Percentiles rank a stretch among this genome's conserved stretches.
phyloP scores from a whole-genome alignment of 2,888 invertebrate genomes.

The Cataglyphis livida region DNA sequence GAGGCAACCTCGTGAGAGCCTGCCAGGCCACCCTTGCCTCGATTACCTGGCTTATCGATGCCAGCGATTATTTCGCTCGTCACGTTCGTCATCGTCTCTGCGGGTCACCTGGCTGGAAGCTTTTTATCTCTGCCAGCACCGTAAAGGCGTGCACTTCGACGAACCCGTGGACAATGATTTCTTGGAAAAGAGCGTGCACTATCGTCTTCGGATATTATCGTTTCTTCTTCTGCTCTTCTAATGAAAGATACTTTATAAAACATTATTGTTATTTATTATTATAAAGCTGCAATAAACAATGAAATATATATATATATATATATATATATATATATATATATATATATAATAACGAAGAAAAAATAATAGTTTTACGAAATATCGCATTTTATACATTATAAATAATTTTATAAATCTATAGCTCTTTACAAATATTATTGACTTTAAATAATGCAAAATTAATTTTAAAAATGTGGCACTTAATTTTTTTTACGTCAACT shows the following conservation, averaged over 20 bases:
- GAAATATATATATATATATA: neutral
- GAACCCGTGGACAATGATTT: slow-evolving; percentile 67
- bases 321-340: neutral
- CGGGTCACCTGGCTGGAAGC: slow-evolving; percentile 71
- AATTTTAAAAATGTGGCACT: slow-evolving; percentile 14
- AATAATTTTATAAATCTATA: slow-evolving; percentile 20
- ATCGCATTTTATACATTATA: neutral
- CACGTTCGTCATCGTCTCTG: slow-evolving; percentile 76
- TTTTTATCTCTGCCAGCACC: slow-evolving; percentile 66
- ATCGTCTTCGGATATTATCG: slow-evolving; percentile 47
- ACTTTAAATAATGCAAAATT: slow-evolving; percentile 33
- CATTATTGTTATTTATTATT: neutral
- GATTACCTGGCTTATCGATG: slow-evolving; percentile 74
- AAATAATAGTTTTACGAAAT: neutral
- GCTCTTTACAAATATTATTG: neutral
- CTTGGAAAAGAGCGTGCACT: slow-evolving; percentile 48
- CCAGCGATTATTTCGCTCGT: slow-evolving; percentile 74
- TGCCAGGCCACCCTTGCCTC: slow-evolving; percentile 46
- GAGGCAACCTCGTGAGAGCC: slow-evolving; percentile 65
- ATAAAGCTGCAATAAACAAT: neutral
- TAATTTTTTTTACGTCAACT: neutral
- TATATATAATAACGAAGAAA: neutral
- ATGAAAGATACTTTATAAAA: slow-evolving; percentile 54
- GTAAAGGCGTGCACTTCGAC: slow-evolving; percentile 58
- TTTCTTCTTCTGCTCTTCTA: slow-evolving; percentile 61